Evolutionary conservation across 1,140 invertebrate species (phyloP).

Genomic region (Drosophila nikananu): DNA sequence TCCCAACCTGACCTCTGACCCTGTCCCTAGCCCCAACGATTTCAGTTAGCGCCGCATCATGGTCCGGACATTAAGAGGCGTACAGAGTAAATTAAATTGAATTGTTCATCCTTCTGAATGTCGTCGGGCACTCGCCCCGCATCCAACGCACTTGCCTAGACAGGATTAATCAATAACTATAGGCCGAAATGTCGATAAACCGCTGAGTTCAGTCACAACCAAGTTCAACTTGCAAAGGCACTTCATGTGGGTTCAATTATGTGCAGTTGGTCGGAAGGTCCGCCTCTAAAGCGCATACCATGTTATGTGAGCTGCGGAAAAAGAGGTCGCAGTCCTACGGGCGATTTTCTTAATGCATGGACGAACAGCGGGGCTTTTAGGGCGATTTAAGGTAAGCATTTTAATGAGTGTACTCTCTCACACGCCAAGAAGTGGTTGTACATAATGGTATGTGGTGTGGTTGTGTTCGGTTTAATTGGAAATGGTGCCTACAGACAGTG

Average conservation of each 20-base stretch:
- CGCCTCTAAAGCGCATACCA: no score
- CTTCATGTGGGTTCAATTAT: neutral
- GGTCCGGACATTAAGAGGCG: constrained; percentile 16
- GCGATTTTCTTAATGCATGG: no score
- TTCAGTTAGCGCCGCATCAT: constrained; percentile 44
- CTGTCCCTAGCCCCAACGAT: constrained; percentile 10
- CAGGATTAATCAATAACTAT: constrained; percentile 20
- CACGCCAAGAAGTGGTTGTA: neutral
- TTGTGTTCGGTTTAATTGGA: constrained; percentile 24
- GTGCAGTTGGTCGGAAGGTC: no score
- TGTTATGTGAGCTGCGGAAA: no score
- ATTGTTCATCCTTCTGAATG: constrained; percentile 35
- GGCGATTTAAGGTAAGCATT: no score
- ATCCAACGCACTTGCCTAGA: neutral
- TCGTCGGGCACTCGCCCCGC: constrained; percentile 14
- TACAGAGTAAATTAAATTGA: constrained; percentile 70
- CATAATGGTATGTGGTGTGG: neutral
- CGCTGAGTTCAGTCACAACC: constrained; percentile 1
- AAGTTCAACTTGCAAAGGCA: neutral
- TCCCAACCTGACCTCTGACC: neutral
- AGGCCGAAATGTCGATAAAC: constrained; percentile 2
- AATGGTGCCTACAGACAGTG: constrained; percentile 4
- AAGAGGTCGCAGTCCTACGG: no score
- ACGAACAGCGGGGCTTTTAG: no score
- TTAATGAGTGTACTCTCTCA: neutral